Evolutionary conservation across 2,797 vertebrate species (phyloP).

Genomic region (Strix occidentalis): DNA sequence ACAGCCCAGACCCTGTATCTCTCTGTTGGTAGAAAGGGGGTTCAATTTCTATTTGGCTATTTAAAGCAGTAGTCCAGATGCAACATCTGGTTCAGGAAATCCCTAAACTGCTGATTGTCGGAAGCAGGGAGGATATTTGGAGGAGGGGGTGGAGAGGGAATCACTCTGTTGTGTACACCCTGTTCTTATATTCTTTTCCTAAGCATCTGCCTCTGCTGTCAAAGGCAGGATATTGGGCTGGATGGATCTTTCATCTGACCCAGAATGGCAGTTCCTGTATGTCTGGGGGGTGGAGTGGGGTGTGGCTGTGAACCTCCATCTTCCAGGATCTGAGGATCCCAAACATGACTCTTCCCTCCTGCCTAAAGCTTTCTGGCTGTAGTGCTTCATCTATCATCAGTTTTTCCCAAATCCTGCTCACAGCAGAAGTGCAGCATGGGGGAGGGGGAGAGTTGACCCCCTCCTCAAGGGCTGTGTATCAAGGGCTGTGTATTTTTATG

Average conservation of each 20-base stretch:
- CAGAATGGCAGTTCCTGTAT: background rate
- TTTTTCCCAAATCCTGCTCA: background rate
- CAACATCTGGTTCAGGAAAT: constrained; percentile 53
- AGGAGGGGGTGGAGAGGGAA: background rate
- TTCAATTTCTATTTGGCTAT: background rate
- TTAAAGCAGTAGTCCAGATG: constrained; percentile 20
- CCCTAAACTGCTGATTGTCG: background rate
- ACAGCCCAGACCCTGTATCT: background rate
- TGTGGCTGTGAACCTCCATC: background rate
- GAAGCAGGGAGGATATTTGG: constrained; percentile 6
- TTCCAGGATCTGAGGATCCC: background rate
- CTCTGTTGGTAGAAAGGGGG: background rate
- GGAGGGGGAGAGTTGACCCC: background rate
- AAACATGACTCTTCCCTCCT: background rate
- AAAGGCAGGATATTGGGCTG: constrained; percentile 32
- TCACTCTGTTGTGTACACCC: background rate
- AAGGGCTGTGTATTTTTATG: background rate
- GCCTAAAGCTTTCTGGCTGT: background rate
- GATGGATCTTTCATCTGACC: background rate
- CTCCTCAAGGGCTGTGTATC: background rate
- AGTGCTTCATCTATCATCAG: background rate
- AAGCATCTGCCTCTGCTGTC: background rate
- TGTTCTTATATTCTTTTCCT: background rate
- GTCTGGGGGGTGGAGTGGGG: background rate
- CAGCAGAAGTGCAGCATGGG: background rate